These are phyloP conservation scores for Diplodus puntazzo DNA, from an alignment of 2,797 vertebrate species.

Conservation along the genomic window DNA sequence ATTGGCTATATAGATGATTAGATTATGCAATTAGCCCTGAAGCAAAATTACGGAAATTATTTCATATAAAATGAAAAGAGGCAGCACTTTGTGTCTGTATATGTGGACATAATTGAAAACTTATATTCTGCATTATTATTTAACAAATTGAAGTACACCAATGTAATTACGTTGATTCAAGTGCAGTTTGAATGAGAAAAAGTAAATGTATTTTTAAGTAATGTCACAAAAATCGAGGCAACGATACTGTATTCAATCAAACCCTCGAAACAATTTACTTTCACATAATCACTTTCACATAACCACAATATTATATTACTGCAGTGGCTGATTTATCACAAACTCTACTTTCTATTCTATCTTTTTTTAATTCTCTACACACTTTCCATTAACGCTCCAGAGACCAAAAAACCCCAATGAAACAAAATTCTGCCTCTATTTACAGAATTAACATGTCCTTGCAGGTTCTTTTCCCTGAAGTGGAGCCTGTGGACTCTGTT, in stretches of 20 bases:
- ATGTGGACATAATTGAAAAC: conserved; percentile 2
- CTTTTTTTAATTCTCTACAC: too few species aligned
- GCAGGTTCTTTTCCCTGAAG: not conserved
- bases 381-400: not conserved
- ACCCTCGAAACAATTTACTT: not conserved
- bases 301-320: not conserved
- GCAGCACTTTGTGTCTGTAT: not conserved
- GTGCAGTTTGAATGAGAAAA: not conserved
- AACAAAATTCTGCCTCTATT: not conserved
- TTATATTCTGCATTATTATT: not conserved
- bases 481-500: not conserved
- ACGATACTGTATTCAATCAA: not conserved
- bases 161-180: not conserved
- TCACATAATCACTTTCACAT: not conserved
- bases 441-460: not conserved
- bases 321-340: not conserved
- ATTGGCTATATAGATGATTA: conserved; percentile 44
- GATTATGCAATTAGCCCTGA: conserved; percentile 38
- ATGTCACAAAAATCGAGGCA: not conserved
- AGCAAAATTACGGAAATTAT: conserved; percentile 39
- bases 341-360: not conserved
- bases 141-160: not conserved
- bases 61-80: conserved; percentile 31
- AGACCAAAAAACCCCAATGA: not conserved
- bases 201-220: not conserved